These are phyloP conservation scores for Drosophila limbata DNA, from an alignment of 2,888 invertebrate species.

Conservation along the genomic window DNA sequence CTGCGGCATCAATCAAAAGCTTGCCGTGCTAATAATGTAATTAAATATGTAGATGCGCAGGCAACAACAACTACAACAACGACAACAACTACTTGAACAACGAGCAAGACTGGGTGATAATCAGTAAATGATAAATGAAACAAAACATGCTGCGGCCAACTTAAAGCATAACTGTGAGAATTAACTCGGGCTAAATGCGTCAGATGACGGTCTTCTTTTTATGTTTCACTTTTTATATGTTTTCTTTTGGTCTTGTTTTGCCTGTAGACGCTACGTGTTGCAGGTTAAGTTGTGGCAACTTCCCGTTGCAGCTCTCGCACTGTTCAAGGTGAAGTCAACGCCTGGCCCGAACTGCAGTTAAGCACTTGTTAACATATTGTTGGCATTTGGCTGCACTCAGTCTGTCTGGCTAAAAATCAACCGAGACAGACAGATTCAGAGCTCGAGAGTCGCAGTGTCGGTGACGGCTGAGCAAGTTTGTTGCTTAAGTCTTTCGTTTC, in stretches of 20 bases:
- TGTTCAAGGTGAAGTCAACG: constrained; percentile 72
- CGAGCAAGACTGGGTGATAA: constrained; percentile 67
- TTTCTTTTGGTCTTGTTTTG: constrained; percentile 1
- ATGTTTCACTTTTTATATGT: constrained; percentile 2
- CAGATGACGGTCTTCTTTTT: constrained; percentile 33
- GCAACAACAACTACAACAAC: constrained; percentile 2
- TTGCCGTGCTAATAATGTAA: constrained; percentile 81
- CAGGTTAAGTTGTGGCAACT: constrained; percentile 29
- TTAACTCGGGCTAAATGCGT: constrained; percentile 71
- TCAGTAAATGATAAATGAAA: constrained; percentile 80
- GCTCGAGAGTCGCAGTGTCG: constrained; percentile 3
- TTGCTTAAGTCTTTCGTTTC: constrained; percentile 69
- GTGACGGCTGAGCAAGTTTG: constrained; percentile 43
- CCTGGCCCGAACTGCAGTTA: constrained; percentile 70
- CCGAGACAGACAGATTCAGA: constrained; percentile 7
- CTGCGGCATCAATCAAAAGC: constrained; percentile 74
- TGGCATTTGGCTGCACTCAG: constrained; percentile 66
- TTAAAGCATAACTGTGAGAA: constrained; percentile 64
- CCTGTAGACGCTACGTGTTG: constrained; percentile 33
- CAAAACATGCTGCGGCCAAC: constrained; percentile 62
- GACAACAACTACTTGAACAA: constrained; percentile 21
- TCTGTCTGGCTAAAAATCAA: constrained; percentile 22
- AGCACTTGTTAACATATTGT: constrained; percentile 82
- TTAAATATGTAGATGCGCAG: constrained; percentile 73
- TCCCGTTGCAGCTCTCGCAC: constrained; percentile 33